Evolutionary conservation across 2,888 invertebrate species (phyloP).

Genomic region (Scaptomyza polygonia): DNA sequence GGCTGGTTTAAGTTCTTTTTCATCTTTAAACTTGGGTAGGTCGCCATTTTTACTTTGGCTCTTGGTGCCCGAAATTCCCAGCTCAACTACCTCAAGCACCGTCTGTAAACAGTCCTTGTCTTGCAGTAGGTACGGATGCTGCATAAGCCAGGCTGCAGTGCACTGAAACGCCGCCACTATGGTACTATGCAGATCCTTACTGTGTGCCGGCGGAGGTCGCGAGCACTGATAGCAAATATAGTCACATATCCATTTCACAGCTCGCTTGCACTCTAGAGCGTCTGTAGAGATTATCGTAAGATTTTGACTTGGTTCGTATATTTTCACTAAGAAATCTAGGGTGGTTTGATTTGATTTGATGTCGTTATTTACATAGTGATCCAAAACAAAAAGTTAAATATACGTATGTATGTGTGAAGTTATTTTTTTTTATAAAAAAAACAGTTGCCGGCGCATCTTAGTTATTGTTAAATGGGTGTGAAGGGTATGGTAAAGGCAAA

Average conservation of each 20-base stretch:
- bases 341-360: slow-evolving; percentile 21
- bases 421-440: too few relatives aligned
- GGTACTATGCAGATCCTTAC: slow-evolving; percentile 96
- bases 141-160: slow-evolving; percentile 95
- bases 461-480: slow-evolving; percentile 6
- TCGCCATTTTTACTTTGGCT: slow-evolving; percentile 94
- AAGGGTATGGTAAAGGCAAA: slow-evolving; percentile 5
- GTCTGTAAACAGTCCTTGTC: slow-evolving; percentile 96
- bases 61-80: slow-evolving; percentile 98
- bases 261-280: slow-evolving; percentile 94
- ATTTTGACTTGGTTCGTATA: slow-evolving; percentile 84
- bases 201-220: slow-evolving; percentile 96
- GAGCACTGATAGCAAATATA: slow-evolving; percentile 98
- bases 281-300: slow-evolving; percentile 87
- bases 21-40: slow-evolving; percentile 95
- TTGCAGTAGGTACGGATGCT: slow-evolving; percentile 94
- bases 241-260: slow-evolving; percentile 99
- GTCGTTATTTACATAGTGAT: slow-evolving; percentile 56
- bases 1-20: slow-evolving; percentile 97
- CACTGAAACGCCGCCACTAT: slow-evolving; percentile 97
- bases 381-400: slow-evolving; percentile 24
- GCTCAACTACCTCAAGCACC: slow-evolving; percentile 97
- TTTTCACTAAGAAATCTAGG: slow-evolving; percentile 83
- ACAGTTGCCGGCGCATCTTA: too few relatives aligned
- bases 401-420: slow-evolving; percentile 12